Percentiles rank a stretch among this genome's conserved stretches.
Evolutionary conservation across 2,113 vertebrate species (phyloP).

Genomic region (Perognathus longimembris): DNA sequence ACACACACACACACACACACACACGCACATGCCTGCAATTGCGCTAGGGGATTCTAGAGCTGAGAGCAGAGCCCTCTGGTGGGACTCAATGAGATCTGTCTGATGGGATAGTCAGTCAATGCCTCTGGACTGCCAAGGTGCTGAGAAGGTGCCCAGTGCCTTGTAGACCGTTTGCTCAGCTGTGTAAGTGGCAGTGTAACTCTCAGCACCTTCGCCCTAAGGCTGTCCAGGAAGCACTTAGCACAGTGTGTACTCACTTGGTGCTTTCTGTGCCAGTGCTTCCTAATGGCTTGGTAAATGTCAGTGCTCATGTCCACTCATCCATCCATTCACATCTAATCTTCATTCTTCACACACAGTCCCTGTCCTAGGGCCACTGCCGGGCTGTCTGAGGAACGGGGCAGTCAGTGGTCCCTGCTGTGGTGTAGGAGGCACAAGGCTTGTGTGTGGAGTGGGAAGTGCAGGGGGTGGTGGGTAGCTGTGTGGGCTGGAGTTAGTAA

Average conservation of each 20-base stretch:
- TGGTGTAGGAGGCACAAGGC: background rate
- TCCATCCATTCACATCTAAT: background rate
- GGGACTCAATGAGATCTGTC: background rate
- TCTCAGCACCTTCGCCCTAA: background rate
- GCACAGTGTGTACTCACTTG: background rate
- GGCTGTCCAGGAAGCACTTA: background rate
- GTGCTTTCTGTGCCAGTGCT: background rate
- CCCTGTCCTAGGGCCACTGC: background rate
- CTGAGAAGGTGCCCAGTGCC: too few relatives aligned
- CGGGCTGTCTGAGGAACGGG: background rate
- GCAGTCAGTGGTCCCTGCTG: background rate
- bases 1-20: too few relatives aligned
- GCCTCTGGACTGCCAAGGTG: background rate
- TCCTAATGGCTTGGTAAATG: background rate
- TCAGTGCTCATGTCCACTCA: background rate
- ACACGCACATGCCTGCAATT: background rate
- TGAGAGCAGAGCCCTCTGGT: background rate
- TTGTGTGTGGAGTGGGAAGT: rapidly evolving
- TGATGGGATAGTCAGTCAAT: background rate
- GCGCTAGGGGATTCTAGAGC: background rate
- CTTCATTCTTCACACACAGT: background rate
- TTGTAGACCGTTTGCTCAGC: background rate
- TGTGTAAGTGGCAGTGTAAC: background rate
- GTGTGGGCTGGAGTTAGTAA: background rate
- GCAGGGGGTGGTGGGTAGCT: background rate